Percentiles rank a stretch among this genome's conserved stretches.
Conservation (phyloP, 2,888 invertebrate genomes). For the Julus scandinavius region DNA sequence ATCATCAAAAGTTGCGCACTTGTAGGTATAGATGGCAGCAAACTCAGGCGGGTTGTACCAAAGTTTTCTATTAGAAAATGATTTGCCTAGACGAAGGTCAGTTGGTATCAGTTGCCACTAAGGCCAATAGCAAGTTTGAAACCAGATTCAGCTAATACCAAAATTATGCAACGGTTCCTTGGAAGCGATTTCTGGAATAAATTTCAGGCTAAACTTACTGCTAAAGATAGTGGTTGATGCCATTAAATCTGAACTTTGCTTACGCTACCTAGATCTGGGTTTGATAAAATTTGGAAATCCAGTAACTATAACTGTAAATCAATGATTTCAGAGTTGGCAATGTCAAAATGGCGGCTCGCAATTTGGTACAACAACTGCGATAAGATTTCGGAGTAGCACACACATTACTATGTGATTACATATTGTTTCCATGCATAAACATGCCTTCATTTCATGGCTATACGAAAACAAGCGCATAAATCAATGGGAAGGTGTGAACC, state of each 20-base stretch:
- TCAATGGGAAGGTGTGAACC: constrained; percentile 43
- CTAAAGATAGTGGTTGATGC: constrained; percentile 9
- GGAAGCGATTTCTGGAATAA: neutral
- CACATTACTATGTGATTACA: constrained; percentile 11
- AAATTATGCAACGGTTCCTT: neutral
- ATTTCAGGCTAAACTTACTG: neutral
- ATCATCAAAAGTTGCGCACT: neutral
- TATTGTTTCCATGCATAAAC: constrained; percentile 17
- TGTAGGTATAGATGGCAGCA: constrained; percentile 21
- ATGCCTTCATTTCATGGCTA: neutral
- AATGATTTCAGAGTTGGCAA: neutral
- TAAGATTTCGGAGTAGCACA: constrained; percentile 20
- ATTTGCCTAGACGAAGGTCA: neutral
- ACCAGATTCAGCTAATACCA: neutral
- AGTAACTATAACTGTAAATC: neutral
- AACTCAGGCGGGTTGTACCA: neutral
- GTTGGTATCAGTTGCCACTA: neutral
- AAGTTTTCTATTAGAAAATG: neutral
- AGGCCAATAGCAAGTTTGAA: neutral
- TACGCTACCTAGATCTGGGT: neutral
- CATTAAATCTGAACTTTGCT: constrained; percentile 21
- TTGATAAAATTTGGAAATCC: neutral
- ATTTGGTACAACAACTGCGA: neutral
- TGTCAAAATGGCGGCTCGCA: neutral
- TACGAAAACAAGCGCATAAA: constrained; percentile 48